Percentiles rank a stretch among this genome's conserved stretches.
These are phyloP conservation scores for Syrrhaptes paradoxus DNA, from an alignment of 2,113 vertebrate species.

Conservation along the genomic window DNA sequence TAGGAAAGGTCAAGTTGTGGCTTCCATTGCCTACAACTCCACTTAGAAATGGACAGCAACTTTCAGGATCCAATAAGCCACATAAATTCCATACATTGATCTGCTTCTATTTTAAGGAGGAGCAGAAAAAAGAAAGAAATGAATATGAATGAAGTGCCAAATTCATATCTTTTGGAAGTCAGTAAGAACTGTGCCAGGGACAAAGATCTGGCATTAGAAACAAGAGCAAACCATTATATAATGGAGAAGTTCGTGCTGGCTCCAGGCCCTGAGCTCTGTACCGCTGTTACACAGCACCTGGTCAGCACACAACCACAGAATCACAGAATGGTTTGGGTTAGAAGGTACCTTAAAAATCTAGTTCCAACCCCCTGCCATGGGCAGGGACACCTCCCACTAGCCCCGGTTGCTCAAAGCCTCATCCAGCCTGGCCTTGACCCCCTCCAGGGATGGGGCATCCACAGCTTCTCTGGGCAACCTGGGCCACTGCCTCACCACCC, in stretches of 20 bases:
- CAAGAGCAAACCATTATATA: neutral
- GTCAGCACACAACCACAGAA: neutral
- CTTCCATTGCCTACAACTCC: neutral
- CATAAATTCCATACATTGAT: neutral
- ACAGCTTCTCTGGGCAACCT: no score
- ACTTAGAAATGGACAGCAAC: neutral
- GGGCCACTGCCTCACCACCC: no score
- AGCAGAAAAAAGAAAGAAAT: neutral
- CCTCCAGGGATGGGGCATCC: no score
- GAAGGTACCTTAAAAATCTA: no score
- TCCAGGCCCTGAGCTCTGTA: neutral
- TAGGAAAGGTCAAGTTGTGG: neutral
- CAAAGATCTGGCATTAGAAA: neutral
- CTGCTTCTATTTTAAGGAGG: neutral
- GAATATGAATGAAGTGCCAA: conserved; percentile 9
- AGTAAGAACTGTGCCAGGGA: conserved; percentile 15
- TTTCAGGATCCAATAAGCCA: neutral
- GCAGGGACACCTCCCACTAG: no score
- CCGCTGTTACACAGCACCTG: neutral
- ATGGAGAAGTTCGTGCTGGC: neutral
- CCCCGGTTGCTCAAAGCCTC: no score
- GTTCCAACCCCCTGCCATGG: no score
- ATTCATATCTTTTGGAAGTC: neutral
- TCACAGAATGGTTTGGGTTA: no score
- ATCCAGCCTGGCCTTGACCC: no score